phyloP scores from a whole-genome alignment of 1,140 invertebrate genomes.

The Bombus difficillimus region DNA sequence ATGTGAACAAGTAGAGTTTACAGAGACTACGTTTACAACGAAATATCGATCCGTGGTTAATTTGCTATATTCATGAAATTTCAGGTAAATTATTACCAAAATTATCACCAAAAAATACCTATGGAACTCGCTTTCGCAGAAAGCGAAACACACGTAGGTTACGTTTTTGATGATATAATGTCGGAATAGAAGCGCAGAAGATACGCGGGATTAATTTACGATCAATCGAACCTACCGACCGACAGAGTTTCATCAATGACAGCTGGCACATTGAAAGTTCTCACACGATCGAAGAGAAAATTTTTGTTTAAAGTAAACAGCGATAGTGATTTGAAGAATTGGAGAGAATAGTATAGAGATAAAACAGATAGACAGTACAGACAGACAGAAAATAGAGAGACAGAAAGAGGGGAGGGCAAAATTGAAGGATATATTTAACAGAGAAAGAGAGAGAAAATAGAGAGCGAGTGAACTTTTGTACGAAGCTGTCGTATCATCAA shows the following conservation, averaged over 20 bases:
- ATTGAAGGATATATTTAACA: conserved; percentile 12
- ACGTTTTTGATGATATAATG: background rate
- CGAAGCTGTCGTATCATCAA: conserved; percentile 67
- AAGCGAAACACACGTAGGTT: conserved; percentile 15
- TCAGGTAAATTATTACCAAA: background rate
- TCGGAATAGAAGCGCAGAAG: conserved; percentile 20
- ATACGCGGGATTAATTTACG: background rate
- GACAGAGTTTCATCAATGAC: conserved; percentile 50
- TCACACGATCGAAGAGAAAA: conserved; percentile 51
- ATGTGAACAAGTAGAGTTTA: conserved; percentile 1
- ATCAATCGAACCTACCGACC: conserved; percentile 20
- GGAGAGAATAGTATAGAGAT: background rate
- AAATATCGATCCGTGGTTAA: background rate
- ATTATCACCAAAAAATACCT: conserved; percentile 19
- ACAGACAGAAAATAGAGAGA: conserved; percentile 21
- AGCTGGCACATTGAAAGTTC: conserved; percentile 56
- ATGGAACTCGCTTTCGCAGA: conserved; percentile 3
- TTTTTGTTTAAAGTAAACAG: conserved; percentile 11
- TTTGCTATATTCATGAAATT: conserved; percentile 3
- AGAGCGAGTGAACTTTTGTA: conserved; percentile 33
- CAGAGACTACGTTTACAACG: background rate
- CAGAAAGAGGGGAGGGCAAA: conserved; percentile 12
- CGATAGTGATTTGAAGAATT: conserved; percentile 21
- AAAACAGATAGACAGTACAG: background rate
- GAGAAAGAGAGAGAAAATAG: conserved; percentile 31